These are phyloP conservation scores for Euglossa dilemma DNA, from an alignment of 1,140 invertebrate genomes.

Conservation along the genomic window DNA sequence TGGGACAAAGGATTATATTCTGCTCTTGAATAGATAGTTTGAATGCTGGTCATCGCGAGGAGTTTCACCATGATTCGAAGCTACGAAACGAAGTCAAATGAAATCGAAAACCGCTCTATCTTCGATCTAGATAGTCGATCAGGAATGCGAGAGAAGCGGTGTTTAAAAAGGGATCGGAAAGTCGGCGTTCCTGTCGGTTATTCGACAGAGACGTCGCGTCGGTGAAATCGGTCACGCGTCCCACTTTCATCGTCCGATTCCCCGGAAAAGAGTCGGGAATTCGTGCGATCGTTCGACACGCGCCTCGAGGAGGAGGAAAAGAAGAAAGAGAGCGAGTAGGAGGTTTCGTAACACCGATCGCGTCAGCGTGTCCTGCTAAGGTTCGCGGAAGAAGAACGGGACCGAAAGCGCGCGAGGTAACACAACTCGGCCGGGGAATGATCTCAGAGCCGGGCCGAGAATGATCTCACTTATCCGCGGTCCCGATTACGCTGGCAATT, in stretches of 20 bases:
- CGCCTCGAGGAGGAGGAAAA: background rate
- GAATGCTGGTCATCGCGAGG: too few relatives aligned
- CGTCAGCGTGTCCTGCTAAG: background rate
- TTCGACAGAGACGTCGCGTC: too few relatives aligned
- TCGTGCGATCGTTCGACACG: background rate
- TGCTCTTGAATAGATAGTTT: too few relatives aligned
- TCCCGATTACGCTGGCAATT: conserved; percentile 19
- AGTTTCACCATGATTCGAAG: too few relatives aligned
- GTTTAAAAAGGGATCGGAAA: too few relatives aligned
- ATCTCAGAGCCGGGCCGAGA: background rate
- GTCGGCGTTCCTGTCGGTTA: too few relatives aligned
- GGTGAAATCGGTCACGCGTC: background rate
- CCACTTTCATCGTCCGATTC: background rate
- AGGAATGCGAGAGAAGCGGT: too few relatives aligned
- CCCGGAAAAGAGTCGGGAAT: background rate
- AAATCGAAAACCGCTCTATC: too few relatives aligned
- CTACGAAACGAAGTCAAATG: too few relatives aligned
- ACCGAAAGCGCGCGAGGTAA: background rate
- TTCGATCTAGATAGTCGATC: too few relatives aligned
- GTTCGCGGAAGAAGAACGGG: background rate
- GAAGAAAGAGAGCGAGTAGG: background rate
- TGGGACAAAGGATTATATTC: too few relatives aligned
- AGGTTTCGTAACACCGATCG: conserved; percentile 4
- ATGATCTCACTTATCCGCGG: background rate
- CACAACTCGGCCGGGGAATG: background rate